These are phyloP conservation scores for Caenorhabditis japonica DNA, from an alignment of 2,888 invertebrate genomes.

Conservation along the genomic window DNA sequence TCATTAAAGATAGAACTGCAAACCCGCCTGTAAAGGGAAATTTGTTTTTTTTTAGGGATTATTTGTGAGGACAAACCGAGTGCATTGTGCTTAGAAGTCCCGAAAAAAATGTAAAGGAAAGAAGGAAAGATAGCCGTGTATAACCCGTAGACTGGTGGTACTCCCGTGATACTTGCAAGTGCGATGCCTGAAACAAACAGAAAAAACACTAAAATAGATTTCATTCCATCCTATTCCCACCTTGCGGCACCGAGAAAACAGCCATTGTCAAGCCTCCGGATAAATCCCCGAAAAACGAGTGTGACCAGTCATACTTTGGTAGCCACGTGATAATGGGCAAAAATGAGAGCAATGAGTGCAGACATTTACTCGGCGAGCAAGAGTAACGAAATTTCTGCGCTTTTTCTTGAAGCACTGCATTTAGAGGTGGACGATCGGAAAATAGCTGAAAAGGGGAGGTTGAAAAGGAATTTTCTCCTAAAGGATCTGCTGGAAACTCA, in stretches of 20 bases:
- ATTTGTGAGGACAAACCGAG: constrained; percentile 56
- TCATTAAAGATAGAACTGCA: constrained; percentile 75
- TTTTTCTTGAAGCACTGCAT: constrained; percentile 51
- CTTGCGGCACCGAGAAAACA: constrained; percentile 75
- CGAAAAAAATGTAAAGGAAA: constrained; percentile 76
- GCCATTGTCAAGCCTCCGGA: constrained; percentile 76
- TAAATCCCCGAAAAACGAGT: constrained; percentile 74
- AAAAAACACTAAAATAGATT: too few species aligned
- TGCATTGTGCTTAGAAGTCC: constrained; percentile 75
- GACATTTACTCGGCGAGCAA: constrained; percentile 46
- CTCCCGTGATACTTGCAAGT: constrained; percentile 74
- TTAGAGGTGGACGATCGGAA: constrained; percentile 52
- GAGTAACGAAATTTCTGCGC: constrained; percentile 34
- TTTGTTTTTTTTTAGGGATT: neutral
- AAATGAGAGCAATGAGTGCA: constrained; percentile 52
- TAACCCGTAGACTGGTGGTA: constrained; percentile 75
- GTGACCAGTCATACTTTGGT: constrained; percentile 71
- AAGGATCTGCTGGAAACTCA: too few species aligned
- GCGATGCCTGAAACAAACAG: constrained; percentile 75
- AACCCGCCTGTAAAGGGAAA: constrained; percentile 65
- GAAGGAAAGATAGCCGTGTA: constrained; percentile 76
- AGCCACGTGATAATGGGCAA: constrained; percentile 64
- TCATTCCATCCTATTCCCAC: too few species aligned
- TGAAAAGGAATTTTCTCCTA: too few species aligned
- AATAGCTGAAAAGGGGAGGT: constrained; percentile 40